Conservation (phyloP, 2,888 invertebrate genomes). For the Phyllotreta cruciferae region DNA sequence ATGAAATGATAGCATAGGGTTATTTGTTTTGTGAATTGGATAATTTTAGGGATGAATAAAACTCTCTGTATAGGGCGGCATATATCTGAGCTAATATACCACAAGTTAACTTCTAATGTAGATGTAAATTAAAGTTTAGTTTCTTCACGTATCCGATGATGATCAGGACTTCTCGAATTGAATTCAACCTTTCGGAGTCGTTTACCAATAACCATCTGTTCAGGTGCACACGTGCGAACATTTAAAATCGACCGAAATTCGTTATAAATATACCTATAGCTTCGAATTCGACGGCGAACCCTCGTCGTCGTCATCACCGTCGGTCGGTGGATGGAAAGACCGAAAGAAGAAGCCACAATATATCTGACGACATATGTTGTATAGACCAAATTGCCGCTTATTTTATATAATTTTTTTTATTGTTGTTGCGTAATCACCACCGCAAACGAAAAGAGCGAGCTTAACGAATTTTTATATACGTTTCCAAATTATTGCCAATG, state of each 20-base stretch:
- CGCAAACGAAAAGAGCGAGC: constrained; percentile 4
- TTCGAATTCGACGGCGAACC: constrained; percentile 22
- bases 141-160: too few species aligned
- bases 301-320: constrained; percentile 3
- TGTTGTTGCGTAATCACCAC: constrained; percentile 18
- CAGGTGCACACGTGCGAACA: constrained; percentile 27
- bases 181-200: neutral
- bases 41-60: too few species aligned
- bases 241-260: constrained; percentile 32
- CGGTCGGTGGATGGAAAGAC: constrained; percentile 7
- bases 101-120: too few species aligned
- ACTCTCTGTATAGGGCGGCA: too few species aligned
- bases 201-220: constrained; percentile 25
- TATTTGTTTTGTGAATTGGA: too few species aligned
- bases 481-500: too few species aligned
- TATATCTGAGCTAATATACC: too few species aligned
- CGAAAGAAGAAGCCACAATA: constrained; percentile 26
- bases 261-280: constrained; percentile 10
- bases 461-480: constrained; percentile 19
- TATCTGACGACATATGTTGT: constrained; percentile 30
- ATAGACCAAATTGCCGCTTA: constrained; percentile 27
- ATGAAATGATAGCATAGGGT: too few species aligned
- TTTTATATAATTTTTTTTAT: constrained; percentile 21
- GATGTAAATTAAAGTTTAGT: too few species aligned
- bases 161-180: too few species aligned